These are phyloP conservation scores for Galaxea fascicularis DNA, from an alignment of 92 coral and sea anemone species.

Conservation along the genomic window DNA sequence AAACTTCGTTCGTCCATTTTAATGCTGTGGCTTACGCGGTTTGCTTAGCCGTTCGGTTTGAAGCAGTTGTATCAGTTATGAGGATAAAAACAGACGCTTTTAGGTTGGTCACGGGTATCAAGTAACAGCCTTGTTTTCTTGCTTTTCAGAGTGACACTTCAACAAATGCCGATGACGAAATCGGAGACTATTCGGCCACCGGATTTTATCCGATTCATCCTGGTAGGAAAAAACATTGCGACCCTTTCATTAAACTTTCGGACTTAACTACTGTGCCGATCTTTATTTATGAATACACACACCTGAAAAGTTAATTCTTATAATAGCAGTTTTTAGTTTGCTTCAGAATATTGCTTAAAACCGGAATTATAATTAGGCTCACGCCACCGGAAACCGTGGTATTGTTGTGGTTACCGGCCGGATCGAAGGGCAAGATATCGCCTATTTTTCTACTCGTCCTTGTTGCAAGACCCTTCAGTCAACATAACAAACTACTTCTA, in stretches of 20 bases:
- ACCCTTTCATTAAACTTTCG: neutral
- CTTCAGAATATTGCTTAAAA: neutral
- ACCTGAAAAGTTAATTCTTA: constrained; percentile 21
- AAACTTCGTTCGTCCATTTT: constrained; percentile 10
- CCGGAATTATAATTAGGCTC: neutral
- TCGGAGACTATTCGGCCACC: constrained; percentile 30
- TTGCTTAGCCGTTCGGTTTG: constrained; percentile 5
- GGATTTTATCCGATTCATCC: constrained; percentile 40
- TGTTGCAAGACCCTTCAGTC: neutral
- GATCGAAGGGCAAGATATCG: neutral
- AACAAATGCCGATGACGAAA: constrained; percentile 18
- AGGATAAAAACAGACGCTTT: too few species aligned
- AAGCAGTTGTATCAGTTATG: neutral
- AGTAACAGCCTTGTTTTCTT: neutral
- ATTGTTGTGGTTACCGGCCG: constrained; percentile 14
- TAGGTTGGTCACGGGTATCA: neutral
- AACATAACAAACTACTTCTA: neutral
- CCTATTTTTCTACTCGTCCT: neutral
- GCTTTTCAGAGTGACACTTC: constrained; percentile 38
- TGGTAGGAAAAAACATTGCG: constrained; percentile 20
- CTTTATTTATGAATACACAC: constrained; percentile 10
- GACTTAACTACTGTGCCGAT: neutral
- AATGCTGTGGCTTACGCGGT: constrained; percentile 48
- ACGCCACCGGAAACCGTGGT: constrained; percentile 34
- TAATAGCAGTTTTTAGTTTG: neutral